Evolutionary conservation across 2,113 vertebrate genomes (phyloP), one percentile per base, ranked within the genome.

Genomic region (Sciurus niger): DNA sequence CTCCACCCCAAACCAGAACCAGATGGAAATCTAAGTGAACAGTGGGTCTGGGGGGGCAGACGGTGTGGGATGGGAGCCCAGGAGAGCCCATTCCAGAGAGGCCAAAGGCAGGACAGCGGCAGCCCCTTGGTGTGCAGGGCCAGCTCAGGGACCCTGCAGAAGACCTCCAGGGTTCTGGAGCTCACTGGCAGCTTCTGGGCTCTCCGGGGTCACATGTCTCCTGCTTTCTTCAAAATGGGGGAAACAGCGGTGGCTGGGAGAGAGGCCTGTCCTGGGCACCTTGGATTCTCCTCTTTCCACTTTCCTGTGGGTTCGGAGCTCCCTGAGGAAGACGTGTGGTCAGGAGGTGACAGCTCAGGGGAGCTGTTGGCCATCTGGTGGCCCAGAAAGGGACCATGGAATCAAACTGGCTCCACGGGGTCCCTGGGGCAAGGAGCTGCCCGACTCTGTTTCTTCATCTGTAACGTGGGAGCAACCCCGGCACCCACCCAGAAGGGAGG

Each of bases 1-100:
- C 25, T 51, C 73, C 28, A 16, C 13, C 43, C 67, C 4, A 91
- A 93, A 87, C 84, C 94, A 91, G 65, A 95, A 74, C 84, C 74
- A 72, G 83, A 93, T 68, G 89, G 74, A 30, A 73, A 60, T 43
- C 58, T 8, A 30, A 37, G 46, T 51, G 43, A 73, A 55, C 1
- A 24, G 86, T 25, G 78, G 70, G 32, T 67, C 85, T 43, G 80
- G 6, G 70, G 14, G 34, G 43, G 65, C 51, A 43, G 87, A 30
- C 34, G 2, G 51, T 8, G 12, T 25, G 53, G 85, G 55, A 25
- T 6, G 74, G 74, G 79, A 77, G 55, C 67, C 17, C 1, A 34
- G 55, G 74, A 3, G 13, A 46, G 34, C 51, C 88, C 60, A 17
- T 14, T 58, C 51, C 65, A 60, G 30, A 88, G 76, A 24, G 51